A percentile compares a stretch with the other conserved stretches of the same genome.
Evolutionary conservation across 2,113 vertebrate genomes (phyloP).

Genomic region (Sceloporus tristichus): DNA sequence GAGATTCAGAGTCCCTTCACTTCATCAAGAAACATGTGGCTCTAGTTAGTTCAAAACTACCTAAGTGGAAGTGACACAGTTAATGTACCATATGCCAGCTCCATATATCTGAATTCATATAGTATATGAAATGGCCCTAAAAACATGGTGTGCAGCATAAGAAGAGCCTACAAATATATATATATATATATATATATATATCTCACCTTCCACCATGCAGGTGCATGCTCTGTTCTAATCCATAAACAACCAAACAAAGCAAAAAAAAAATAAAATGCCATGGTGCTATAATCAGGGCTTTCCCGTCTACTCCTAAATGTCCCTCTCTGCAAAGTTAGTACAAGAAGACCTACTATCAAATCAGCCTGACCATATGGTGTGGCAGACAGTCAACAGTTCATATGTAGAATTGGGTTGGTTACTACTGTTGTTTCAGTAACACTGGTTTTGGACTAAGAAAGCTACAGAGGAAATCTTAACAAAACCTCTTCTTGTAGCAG

Average conservation of each 20-base stretch:
- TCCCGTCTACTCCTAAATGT: neutral
- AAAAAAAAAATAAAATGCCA: neutral
- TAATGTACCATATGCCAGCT: neutral
- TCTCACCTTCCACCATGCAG: neutral
- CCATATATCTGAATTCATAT: neutral
- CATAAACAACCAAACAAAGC: neutral
- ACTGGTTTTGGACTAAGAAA: neutral
- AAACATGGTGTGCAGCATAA: neutral
- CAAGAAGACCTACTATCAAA: neutral
- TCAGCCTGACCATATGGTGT: slow-evolving; percentile 10
- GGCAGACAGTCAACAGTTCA: neutral
- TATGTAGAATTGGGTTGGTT: slow-evolving; percentile 2
- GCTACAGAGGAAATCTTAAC: slow-evolving; percentile 26
- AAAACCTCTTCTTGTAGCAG: neutral
- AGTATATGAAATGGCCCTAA: neutral
- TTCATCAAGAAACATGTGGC: neutral
- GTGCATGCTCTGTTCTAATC: neutral
- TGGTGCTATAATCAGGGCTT: neutral
- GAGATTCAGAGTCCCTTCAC: neutral
- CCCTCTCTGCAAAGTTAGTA: neutral
- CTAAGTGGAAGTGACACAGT: neutral
- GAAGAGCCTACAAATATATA: neutral
- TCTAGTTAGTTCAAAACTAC: neutral
- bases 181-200: too few species aligned
- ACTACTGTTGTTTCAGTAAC: neutral